These are phyloP conservation scores for Pelobates cultripes DNA, from an alignment of 2,797 vertebrate genomes.

Conservation along the genomic window DNA sequence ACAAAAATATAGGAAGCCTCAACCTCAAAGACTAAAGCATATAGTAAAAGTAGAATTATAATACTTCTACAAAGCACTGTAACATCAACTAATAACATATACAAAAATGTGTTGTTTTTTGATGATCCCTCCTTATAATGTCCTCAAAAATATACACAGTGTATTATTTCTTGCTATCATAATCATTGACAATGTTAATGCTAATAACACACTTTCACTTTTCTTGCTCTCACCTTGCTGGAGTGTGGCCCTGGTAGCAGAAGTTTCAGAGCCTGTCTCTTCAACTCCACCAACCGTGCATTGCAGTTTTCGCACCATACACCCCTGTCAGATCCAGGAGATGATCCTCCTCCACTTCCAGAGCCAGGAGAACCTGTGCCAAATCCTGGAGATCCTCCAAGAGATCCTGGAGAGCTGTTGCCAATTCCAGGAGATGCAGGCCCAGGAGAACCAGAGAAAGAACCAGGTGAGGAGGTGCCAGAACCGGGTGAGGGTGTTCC, in stretches of 20 bases:
- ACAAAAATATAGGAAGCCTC: too few relatives aligned
- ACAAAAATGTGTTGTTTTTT: too few relatives aligned
- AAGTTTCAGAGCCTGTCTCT: conserved; percentile 88
- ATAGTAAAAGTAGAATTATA: too few relatives aligned
- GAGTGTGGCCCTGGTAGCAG: conserved; percentile 87
- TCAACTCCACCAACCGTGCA: conserved; percentile 87
- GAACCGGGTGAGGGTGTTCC: conserved; percentile 81
- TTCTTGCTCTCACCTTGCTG: conserved; percentile 79
- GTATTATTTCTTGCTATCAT: too few relatives aligned
- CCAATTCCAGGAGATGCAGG: conserved; percentile 91
- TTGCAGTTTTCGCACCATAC: conserved; percentile 91
- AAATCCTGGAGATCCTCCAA: conserved; percentile 88
- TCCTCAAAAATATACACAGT: too few relatives aligned
- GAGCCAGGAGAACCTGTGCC: conserved; percentile 79
- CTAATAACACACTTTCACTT: too few relatives aligned
- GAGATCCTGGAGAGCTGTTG: conserved; percentile 87
- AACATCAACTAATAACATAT: too few relatives aligned
- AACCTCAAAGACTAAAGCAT: too few relatives aligned
- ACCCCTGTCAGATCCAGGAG: conserved; percentile 84
- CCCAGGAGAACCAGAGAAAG: conserved; percentile 89
- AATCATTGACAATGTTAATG: too few relatives aligned
- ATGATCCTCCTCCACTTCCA: conserved; percentile 77
- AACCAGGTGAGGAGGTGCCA: conserved; percentile 89
- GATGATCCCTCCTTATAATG: too few relatives aligned
- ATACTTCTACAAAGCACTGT: too few relatives aligned